Evolutionary conservation across 53 echinoderm and acorn worm genomes (phyloP), one percentile per base, ranked within the genome.

Genomic region (Arbacia lixula): DNA sequence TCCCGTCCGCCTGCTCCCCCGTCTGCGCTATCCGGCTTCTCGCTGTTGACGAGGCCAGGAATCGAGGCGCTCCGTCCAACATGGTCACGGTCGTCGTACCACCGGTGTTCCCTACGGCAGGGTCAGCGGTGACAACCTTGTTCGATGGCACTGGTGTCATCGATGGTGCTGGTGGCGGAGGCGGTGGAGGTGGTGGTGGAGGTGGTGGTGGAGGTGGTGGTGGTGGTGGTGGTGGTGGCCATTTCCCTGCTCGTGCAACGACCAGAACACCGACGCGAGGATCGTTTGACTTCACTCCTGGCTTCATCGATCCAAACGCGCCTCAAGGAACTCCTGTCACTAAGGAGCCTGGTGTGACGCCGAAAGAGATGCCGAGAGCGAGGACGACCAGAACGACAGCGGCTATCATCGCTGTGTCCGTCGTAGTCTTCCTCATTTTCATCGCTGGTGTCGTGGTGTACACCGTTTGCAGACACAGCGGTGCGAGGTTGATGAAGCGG

Each of bases 31-130:
- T 77, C 6, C 78, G 78, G 34, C 78, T 77, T 36, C 5, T 35
- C 14, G 58, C 57, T 1, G 1, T 77, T 9, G 78, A 77, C 19
- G 28, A 20, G 10, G 60, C 38, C n/a, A 58, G 78, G 14, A 77
- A 77, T 28, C 22, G 78, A 6, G 78, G 57, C n/a, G 39, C 32
- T 22, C 78, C 78, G 6, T 77, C 78, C 12, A 77, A 77, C 21
- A 38, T 77, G 78, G 78, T 77, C 58, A 77, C 78, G 22, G 60
- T 77, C 14, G 78, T 77, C 17, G 12, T 37, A 9, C n/a, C 78
- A 9, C 3, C 20, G 10, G 60, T 33, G 9, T 49, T 49, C 5
- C 31, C 74, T 10, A 53, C 74, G 1, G 34, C 53, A 32, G 34
- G n/a, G 8, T 53, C 43, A 21, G 43, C 69, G 8, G 40, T 69